phyloP scores from a whole-genome alignment of 2,888 invertebrate species.

The Ormyrus pomaceus region DNA sequence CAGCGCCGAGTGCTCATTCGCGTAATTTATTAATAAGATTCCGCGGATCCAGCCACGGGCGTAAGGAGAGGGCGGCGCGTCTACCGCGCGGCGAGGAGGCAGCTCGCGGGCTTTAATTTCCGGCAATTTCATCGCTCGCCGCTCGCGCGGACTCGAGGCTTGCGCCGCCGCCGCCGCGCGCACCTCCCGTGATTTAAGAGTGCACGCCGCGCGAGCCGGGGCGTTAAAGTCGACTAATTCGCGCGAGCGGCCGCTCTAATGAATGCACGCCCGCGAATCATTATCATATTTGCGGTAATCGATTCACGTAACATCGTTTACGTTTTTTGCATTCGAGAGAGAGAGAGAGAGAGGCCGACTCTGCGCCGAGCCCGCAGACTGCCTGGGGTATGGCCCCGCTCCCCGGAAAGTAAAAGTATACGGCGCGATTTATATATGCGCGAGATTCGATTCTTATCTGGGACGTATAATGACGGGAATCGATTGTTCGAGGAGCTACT shows the following conservation, averaged over 20 bases:
- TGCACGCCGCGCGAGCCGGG: conserved; percentile 9
- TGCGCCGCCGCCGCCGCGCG: background rate
- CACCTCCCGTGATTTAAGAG: conserved; percentile 32
- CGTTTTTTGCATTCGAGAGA: conserved; percentile 47
- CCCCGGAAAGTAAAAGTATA: conserved; percentile 35
- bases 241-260: conserved; percentile 19
- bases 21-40: conserved; percentile 67
- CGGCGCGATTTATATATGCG: background rate
- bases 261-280: conserved; percentile 28
- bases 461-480: conserved; percentile 30
- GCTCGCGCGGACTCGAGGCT: conserved; percentile 8
- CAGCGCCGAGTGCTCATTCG: conserved; percentile 43
- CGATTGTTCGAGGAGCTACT: conserved; percentile 25
- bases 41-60: conserved; percentile 58
- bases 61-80: background rate
- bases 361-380: too few relatives aligned
- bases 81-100: conserved; percentile 30
- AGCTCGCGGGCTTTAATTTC: conserved; percentile 60
- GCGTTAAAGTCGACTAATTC: conserved; percentile 52
- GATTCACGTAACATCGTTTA: conserved; percentile 50
- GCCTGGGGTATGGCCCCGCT: too few relatives aligned
- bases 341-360: too few relatives aligned
- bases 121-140: conserved; percentile 59
- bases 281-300: conserved; percentile 53
- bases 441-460: conserved; percentile 33